A percentile compares a stretch with the other conserved stretches of the same genome.
These are phyloP conservation scores for Brachyopa scutellaris DNA, from an alignment of 2,888 invertebrate species.

Conservation along the genomic window DNA sequence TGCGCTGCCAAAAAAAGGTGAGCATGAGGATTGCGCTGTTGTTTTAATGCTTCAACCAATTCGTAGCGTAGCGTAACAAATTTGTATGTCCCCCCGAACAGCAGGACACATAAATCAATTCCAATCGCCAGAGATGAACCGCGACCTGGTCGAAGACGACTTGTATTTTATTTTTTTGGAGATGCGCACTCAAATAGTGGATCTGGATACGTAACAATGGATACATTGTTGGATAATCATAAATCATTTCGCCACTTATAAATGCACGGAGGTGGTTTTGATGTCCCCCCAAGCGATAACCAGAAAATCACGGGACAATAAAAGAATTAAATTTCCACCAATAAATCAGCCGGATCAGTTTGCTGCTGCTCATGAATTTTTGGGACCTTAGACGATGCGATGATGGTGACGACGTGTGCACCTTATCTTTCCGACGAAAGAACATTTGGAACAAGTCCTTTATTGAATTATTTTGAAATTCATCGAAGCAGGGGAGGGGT, in stretches of 20 bases:
- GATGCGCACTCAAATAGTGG: slow-evolving; percentile 6
- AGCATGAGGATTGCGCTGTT: slow-evolving; percentile 42
- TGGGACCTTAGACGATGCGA: no score
- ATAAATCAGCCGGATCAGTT: slow-evolving; percentile 24
- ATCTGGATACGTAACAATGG: slow-evolving; percentile 47
- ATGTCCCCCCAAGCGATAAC: slow-evolving; percentile 40
- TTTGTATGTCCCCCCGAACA: slow-evolving; percentile 53
- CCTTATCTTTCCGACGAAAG: slow-evolving; percentile 10
- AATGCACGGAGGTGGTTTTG: slow-evolving; percentile 9
- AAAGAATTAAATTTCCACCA: slow-evolving; percentile 40
- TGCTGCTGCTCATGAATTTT: slow-evolving; percentile 12
- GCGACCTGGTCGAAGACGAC: background rate
- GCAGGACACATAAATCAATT: slow-evolving; percentile 63
- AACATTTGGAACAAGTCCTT: slow-evolving; percentile 18
- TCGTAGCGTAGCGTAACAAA: slow-evolving; percentile 68
- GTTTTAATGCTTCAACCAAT: slow-evolving; percentile 58
- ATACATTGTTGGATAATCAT: slow-evolving; percentile 12
- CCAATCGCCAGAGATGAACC: slow-evolving; percentile 42
- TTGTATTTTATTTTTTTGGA: slow-evolving; percentile 10
- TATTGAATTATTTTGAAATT: slow-evolving; percentile 44
- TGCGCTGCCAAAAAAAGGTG: slow-evolving; percentile 35
- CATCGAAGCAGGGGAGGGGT: background rate
- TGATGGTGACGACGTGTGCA: background rate
- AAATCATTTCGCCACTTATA: slow-evolving; percentile 54
- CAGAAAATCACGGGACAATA: slow-evolving; percentile 26